Base-by-base conservation (phyloP, 2,888 invertebrate species). In the Synanthedon andrenaeformis region DNA sequence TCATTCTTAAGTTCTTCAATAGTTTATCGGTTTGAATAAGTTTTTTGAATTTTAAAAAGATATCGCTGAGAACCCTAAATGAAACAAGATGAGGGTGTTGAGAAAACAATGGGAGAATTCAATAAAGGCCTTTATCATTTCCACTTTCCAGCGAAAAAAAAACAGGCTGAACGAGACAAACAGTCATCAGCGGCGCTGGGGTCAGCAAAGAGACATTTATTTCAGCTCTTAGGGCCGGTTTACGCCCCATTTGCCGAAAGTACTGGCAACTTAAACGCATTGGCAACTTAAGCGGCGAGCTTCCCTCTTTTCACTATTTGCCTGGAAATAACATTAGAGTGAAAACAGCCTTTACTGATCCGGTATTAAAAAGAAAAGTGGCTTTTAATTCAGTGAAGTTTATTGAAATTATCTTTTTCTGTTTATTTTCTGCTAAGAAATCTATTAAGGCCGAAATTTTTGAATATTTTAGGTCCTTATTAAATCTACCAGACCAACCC, bases 231-330 rank as follows among this genome's bases (percentile, higher is more conserved):
- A 53, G 42, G 52, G 41, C 35, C 35, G 52, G 53, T 53, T 56
- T 19, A 52, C 56, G 56, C 52, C 8, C 56, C 56, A 56, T 56
- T 56, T 56, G 52, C 54, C 50, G 56, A 54, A 53, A 52, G 51
- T 56, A 56, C 54, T 53, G n/a, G n/a, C n/a, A n/a, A n/a, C n/a
- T 53, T 13, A 5, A 12, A 45, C 13, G 45, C 12, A 45, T 45
- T 45, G 45, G n/a, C 45, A 45, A 45, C 13, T 45, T 13, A 45
- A 12, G 45, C 13, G 14, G 4, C 6, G 45, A 45, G 35, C 35
- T 35, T 35, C 13, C 13, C 13, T 13, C 3, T 45, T 45, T 45
- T 8, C 45, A 14, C 45, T 45, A 45, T 45, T 45, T 45, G 14
- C 13, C 5, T n/a, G 45, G 14, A 45, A 14, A 45, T 45, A 45